Evolutionary conservation across 2,888 invertebrate genomes (phyloP).

Genomic region (Campoletis raptor): DNA sequence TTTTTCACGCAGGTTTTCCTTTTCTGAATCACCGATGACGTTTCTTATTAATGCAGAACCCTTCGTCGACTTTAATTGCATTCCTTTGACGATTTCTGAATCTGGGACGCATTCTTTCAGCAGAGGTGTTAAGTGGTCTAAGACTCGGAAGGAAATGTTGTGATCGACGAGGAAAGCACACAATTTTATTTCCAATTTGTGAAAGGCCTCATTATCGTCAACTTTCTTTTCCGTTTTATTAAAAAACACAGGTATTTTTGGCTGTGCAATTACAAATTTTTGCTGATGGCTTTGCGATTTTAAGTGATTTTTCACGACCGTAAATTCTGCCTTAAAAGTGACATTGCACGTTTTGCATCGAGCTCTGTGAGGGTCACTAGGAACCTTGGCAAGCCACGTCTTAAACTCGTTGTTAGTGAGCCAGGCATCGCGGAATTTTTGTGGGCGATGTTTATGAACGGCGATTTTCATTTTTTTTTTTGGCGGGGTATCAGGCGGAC

Average conservation of each 20-base stretch:
- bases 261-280: not conserved
- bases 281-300: constrained; percentile 2
- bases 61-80: constrained; percentile 71
- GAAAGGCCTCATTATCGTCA: not conserved
- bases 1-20: constrained; percentile 68
- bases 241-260: not conserved
- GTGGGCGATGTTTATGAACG: not conserved
- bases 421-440: constrained; percentile 10
- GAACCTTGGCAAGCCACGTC: not conserved
- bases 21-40: constrained; percentile 70
- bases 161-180: constrained; percentile 50
- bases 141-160: constrained; percentile 29
- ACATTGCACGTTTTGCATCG: not conserved
- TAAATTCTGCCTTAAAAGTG: not conserved
- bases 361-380: constrained; percentile 4
- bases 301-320: not conserved
- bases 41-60: constrained; percentile 71
- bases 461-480: not conserved
- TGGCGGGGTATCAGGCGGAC: constrained; percentile 7
- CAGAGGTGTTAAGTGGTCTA: constrained; percentile 55
- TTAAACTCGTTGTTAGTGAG: not conserved
- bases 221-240: constrained; percentile 11
- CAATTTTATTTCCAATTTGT: constrained; percentile 27
- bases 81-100: constrained; percentile 70
- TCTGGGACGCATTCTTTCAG: constrained; percentile 72